Evolutionary conservation across 2,113 vertebrate genomes (phyloP).

Genomic region (Brachypteracias leptosomus): DNA sequence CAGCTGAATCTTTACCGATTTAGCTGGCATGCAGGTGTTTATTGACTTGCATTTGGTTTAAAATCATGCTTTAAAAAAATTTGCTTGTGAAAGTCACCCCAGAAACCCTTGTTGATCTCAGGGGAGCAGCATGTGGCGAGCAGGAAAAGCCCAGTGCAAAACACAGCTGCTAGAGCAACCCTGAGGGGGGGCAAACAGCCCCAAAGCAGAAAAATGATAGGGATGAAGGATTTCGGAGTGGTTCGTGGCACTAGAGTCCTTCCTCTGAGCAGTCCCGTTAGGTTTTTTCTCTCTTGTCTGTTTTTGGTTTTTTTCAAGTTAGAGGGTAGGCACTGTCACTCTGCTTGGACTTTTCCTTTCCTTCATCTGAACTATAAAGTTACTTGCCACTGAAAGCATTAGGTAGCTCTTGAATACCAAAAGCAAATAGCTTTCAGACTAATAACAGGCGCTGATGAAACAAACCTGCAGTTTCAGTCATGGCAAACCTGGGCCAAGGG

Average conservation of each 20-base stretch:
- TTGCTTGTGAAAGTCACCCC: neutral
- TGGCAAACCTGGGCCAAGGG: neutral
- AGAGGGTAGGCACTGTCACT: neutral
- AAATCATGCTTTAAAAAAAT: neutral
- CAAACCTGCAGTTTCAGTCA: neutral
- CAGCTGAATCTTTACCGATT: neutral
- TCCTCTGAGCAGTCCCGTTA: neutral
- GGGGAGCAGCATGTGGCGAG: neutral
- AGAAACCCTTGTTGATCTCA: neutral
- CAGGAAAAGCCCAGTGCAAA: neutral
- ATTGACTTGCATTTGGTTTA: neutral
- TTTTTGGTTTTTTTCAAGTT: neutral
- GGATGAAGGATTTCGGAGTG: neutral
- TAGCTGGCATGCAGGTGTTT: accelerated
- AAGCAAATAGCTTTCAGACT: neutral
- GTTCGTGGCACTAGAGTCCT: neutral
- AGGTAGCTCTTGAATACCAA: neutral
- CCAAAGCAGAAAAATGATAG: neutral
- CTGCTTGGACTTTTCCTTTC: neutral
- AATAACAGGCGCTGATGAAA: neutral
- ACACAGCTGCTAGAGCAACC: neutral
- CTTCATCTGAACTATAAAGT: neutral
- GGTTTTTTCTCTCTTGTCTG: neutral
- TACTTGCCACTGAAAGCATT: neutral
- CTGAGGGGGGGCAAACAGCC: neutral